phyloP scores from a whole-genome alignment of 2,797 vertebrate species.

The Cirrhinus molitorella region DNA sequence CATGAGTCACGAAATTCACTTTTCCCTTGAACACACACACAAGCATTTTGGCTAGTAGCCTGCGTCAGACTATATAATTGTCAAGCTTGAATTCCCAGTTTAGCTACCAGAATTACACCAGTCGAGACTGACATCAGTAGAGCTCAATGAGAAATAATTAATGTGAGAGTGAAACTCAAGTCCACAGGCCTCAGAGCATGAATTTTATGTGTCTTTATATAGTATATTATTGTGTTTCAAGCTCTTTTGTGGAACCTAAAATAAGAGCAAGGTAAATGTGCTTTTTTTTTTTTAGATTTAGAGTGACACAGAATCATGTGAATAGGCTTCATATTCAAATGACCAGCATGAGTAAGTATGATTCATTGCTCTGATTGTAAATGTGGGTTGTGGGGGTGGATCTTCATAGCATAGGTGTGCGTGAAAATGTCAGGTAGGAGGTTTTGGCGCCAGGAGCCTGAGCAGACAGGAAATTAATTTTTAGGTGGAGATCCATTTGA shows the following conservation, averaged over 20 bases:
- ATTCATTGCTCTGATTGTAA: conserved; percentile 27
- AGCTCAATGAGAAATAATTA: conserved; percentile 28
- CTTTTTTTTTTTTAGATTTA: background rate
- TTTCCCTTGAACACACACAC: background rate
- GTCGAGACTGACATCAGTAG: conserved; percentile 5
- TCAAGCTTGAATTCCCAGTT: background rate
- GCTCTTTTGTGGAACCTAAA: background rate
- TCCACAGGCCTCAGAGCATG: conserved; percentile 2
- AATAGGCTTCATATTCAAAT: background rate
- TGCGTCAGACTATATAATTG: background rate
- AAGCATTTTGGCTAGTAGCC: background rate
- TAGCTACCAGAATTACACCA: background rate
- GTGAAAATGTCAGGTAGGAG: conserved; percentile 3
- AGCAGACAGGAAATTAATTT: background rate
- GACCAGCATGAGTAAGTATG: conserved; percentile 20
- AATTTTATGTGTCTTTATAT: conserved; percentile 9
- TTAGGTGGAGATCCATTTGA: conserved; percentile 3
- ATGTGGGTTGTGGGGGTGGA: background rate
- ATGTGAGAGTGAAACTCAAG: conserved; percentile 22
- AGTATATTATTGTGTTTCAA: background rate
- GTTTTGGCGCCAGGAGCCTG: background rate
- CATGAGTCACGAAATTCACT: conserved; percentile 6
- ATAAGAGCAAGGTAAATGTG: background rate
- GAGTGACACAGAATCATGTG: background rate
- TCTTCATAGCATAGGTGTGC: conserved; percentile 19